Conservation (phyloP, 2,888 invertebrate genomes). For the Philhelius pedissequus region DNA sequence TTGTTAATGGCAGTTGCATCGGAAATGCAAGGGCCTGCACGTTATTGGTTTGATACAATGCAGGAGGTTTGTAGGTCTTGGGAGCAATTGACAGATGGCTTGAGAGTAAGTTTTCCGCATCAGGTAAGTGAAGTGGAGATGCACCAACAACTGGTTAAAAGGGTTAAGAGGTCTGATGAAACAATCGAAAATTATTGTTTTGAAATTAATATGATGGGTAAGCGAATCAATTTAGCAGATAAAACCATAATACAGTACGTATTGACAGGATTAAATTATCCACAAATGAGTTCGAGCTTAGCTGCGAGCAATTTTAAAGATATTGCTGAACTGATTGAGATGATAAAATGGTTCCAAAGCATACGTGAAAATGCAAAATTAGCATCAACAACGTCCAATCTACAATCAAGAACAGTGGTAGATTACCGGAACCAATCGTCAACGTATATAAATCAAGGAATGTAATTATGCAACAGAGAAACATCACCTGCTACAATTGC, state of each 20-base stretch:
- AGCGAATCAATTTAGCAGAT: not conserved
- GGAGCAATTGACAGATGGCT: not conserved
- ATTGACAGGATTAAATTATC: slow-evolving; percentile 6
- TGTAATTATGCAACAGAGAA: not conserved
- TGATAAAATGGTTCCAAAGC: slow-evolving; percentile 1
- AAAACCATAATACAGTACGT: slow-evolving; percentile 21
- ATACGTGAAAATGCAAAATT: not conserved
- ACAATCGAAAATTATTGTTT: slow-evolving; percentile 10
- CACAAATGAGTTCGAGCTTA: slow-evolving; percentile 1
- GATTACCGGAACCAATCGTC: not conserved
- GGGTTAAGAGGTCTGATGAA: not conserved
- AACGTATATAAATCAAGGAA: not conserved
- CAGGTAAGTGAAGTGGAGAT: not conserved
- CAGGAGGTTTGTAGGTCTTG: not conserved
- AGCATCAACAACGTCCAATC: not conserved
- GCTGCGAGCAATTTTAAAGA: not conserved
- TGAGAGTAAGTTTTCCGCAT: not conserved
- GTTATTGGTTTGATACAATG: slow-evolving; percentile 8
- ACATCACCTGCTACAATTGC: slow-evolving; percentile 10
- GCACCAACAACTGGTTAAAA: not conserved
- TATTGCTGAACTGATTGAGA: not conserved
- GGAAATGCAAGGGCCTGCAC: slow-evolving; percentile 2
- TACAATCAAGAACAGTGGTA: not conserved
- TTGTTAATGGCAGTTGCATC: slow-evolving; percentile 13
- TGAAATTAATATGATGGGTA: slow-evolving; percentile 23